Base-by-base conservation (phyloP, 2,797 vertebrate genomes). In the Sparus aurata region DNA sequence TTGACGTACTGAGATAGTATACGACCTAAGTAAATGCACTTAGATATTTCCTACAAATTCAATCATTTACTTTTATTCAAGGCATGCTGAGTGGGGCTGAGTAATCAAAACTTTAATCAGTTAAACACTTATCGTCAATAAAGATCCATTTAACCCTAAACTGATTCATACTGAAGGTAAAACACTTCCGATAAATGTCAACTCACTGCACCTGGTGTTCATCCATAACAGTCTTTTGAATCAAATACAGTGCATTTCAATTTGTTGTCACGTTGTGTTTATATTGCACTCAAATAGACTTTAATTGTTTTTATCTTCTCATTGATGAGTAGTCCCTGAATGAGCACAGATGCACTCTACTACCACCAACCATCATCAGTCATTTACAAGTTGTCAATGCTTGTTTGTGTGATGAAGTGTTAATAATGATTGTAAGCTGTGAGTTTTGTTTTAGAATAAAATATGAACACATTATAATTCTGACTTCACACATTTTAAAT, bases 401-500 rank as follows among this genome's bases (percentile, higher is more conserved):
- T 61, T 18, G 34, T 69, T 53, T 34, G n/a, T 8, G 20, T 41
- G 22, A 23, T 64, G 8, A 67, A 8, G 16, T 11, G n/a, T 49
- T 23, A 23, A 45, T 1, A 27, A 34, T 38, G 15, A 54, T 53
- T 23, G 16, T n/a, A 53, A 22, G 10, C 22, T 69, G 34, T 43
- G 16, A 10, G 17, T 71, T 30, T 52, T 73, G 60, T 61, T 70
- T 57, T 70, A 58, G 3, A 47, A 59, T 23, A 23, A 1, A 45
- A 60, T 15, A n/a, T 43, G 25, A 54, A 34, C 13, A 72, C 60
- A 77, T 38, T 65, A 23, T 43, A 69, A 12, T 22, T 12, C 23
- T 38, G 20, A 63, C 30, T 70, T 77, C 16, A 58, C 68, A 69
- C 63, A 45, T 72, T 67, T 73, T 68, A 79, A 83, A 68, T 61